Evolutionary conservation across 2,888 invertebrate species (phyloP).

Genomic region (Pseudeuparius sepicola): DNA sequence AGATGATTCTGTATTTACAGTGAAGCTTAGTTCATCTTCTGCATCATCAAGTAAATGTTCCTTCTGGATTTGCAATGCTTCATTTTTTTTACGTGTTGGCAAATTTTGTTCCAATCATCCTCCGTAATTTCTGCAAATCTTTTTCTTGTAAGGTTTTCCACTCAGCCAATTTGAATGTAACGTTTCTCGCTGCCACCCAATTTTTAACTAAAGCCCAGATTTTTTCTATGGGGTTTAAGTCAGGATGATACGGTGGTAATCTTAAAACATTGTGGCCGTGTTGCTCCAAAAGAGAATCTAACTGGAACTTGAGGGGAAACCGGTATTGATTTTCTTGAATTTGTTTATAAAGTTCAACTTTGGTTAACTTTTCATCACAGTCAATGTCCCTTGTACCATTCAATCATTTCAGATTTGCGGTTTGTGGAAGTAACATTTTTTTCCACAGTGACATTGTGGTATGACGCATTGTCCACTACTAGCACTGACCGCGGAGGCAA

Average conservation of each 20-base stretch:
- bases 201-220: conserved; percentile 26
- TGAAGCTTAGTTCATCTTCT: too few species aligned
- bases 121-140: too few species aligned
- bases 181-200: conserved; percentile 19
- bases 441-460: conserved; percentile 19
- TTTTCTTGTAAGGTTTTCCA: too few species aligned
- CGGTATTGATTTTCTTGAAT: conserved; percentile 21
- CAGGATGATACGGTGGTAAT: too few species aligned
- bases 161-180: conserved; percentile 20
- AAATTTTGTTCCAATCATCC: too few species aligned
- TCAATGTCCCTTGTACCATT: conserved; percentile 16
- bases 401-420: conserved; percentile 19
- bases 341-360: conserved; percentile 21
- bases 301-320: too few species aligned
- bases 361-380: conserved; percentile 17
- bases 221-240: conserved; percentile 25
- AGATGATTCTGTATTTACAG: too few species aligned
- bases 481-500: conserved; percentile 19
- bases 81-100: too few species aligned
- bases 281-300: too few species aligned
- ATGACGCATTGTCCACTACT: conserved; percentile 22
- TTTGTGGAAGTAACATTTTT: conserved; percentile 14
- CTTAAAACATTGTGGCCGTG: too few species aligned
- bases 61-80: too few species aligned
- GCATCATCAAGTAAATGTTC: too few species aligned